A percentile compares a stretch with the other conserved stretches of the same genome.
Conservation (phyloP, 35 echinoderm and acorn worm species). For the Lytechinus pictus region DNA sequence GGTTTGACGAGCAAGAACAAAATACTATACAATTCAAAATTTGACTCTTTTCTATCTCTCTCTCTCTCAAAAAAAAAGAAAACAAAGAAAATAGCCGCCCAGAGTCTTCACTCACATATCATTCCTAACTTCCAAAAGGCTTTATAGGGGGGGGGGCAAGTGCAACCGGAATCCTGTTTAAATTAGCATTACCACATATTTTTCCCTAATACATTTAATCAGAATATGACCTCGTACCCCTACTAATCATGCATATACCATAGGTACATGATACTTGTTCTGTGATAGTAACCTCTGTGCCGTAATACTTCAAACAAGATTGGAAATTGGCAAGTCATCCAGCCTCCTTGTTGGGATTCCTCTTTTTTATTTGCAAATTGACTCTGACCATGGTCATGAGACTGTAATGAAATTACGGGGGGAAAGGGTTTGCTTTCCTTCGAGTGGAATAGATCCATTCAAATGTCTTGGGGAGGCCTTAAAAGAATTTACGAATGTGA, state of each 20-base stretch:
- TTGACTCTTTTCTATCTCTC: no score
- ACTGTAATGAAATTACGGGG: not conserved
- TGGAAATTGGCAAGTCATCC: not conserved
- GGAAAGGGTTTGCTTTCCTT: not conserved
- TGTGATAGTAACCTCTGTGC: not conserved
- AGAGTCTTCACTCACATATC: no score
- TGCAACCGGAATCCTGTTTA: no score
- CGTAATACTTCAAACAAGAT: not conserved
- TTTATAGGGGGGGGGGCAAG: no score
- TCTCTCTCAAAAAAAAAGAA: no score
- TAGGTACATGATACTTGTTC: not conserved
- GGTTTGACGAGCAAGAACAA: no score
- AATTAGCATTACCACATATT: not conserved
- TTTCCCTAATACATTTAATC: not conserved
- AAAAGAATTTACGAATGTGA: no score
- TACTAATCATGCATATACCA: not conserved
- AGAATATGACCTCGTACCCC: not conserved
- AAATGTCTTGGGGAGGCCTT: not conserved
- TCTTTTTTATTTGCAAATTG: slow-evolving; percentile 12
- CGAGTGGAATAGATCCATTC: not conserved
- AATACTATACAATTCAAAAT: no score
- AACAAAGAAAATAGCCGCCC: no score
- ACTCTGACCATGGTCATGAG: not conserved
- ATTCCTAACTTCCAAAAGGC: no score
- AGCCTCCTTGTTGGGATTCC: not conserved